phyloP scores from a whole-genome alignment of 2,797 vertebrate genomes.

The Denticeps clupeoides region DNA sequence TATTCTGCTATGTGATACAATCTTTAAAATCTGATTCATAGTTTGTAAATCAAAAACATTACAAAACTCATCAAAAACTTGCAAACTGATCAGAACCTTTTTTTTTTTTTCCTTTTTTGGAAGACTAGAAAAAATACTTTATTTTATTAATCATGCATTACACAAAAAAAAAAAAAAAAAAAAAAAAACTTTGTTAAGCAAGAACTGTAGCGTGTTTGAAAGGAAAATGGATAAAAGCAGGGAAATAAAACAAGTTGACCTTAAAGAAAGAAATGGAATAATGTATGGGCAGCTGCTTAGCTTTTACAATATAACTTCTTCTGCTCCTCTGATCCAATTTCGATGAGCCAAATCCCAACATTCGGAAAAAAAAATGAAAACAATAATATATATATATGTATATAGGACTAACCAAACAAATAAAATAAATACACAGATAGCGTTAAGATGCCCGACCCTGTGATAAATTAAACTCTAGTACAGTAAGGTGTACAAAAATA shows the following conservation, averaged over 20 bases:
- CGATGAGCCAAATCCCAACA: conserved; percentile 53
- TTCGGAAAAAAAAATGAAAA: conserved; percentile 32
- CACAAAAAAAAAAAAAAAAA: conserved; percentile 90
- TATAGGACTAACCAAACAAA: conserved; percentile 69
- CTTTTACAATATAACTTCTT: too few species aligned
- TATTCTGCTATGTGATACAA: conserved; percentile 91
- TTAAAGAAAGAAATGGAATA: conserved; percentile 8
- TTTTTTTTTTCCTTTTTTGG: conserved; percentile 69
- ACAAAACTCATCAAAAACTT: conserved; percentile 94
- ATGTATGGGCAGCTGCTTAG: conserved; percentile 49
- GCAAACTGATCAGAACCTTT: conserved; percentile 83
- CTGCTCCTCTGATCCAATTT: conserved; percentile 63
- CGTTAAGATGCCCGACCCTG: conserved; percentile 68
- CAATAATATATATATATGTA: conserved; percentile 23
- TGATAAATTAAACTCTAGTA: conserved; percentile 86
- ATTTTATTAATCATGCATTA: conserved; percentile 97
- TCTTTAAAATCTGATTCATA: conserved; percentile 95
- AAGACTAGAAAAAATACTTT: conserved; percentile 99
- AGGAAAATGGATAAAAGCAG: conserved; percentile 35
- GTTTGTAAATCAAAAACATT: conserved; percentile 84
- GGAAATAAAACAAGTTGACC: too few species aligned
- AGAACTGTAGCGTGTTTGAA: conserved; percentile 71
- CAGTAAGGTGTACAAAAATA: conserved; percentile 86
- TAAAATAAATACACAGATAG: conserved; percentile 83
- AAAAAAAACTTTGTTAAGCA: conserved; percentile 70